Conservation (phyloP, 2,113 vertebrate species). For the Orientallactaga bullata region DNA sequence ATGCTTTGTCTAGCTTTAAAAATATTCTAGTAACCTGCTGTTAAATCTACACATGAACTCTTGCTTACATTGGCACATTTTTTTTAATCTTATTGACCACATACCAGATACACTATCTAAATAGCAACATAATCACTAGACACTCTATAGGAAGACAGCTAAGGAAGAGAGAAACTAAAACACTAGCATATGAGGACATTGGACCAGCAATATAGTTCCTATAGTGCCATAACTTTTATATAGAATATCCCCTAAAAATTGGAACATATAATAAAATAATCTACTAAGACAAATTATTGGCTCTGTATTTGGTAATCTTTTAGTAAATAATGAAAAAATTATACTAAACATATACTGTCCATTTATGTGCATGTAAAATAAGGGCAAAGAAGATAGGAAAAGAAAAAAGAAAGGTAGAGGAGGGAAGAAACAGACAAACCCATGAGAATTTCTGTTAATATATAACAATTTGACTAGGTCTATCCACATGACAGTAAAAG, state of each 20-base stretch:
- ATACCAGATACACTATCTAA: neutral
- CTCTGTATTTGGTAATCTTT: neutral
- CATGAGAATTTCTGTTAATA: neutral
- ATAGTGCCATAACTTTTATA: neutral
- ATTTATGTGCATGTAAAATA: neutral
- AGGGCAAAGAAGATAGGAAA: neutral
- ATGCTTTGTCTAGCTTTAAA: constrained; percentile 4
- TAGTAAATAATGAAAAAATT: neutral
- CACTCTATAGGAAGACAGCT: neutral
- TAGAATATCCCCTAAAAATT: neutral
- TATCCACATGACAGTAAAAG: neutral
- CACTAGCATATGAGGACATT: neutral
- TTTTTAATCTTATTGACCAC: constrained; percentile 8
- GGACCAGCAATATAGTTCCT: neutral
- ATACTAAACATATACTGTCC: neutral
- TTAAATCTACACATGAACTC: neutral
- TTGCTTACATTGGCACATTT: neutral
- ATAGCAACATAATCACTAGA: neutral
- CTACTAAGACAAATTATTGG: neutral
- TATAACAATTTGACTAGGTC: neutral
- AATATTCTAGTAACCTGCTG: neutral
- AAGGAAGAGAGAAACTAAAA: neutral
- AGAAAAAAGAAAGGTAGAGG: rapidly evolving
- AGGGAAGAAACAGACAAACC: neutral
- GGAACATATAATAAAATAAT: neutral